Base-by-base conservation (phyloP, 1,140 invertebrate genomes). In the Adelges cooleyi region DNA sequence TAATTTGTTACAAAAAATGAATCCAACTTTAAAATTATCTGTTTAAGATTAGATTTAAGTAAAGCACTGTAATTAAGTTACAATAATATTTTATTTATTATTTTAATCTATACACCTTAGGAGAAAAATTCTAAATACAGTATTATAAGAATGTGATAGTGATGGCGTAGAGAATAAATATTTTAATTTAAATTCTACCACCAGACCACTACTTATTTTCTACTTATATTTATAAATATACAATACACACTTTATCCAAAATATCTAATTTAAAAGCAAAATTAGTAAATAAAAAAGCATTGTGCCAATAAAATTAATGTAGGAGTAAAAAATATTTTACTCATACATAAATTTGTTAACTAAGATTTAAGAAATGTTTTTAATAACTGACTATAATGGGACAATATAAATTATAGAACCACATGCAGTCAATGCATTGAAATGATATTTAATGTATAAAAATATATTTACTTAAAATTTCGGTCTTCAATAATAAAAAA, bases 241-340 rank as follows among this genome's bases (percentile, higher is more conserved):
- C 38, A 62, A 23, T 59, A 59, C n/a, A n/a, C 29, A 33, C 4
- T 46, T 22, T 48, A 13, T 44, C 1, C 18, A 46, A 56, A 48
- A 2, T 4, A 18, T 13, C 33, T 29, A 15, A 23, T 62, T 6
- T 46, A 25, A 15, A 59, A 62, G 56, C 56, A n/a, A 62, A 62
- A 62, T 62, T 62, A 62, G 56, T 62, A 46, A 46, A 48, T 46
- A 62, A 62, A 48, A 18, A 62, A 62, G 56, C 56, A 62, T 3
- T 62, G 23, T 46, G 10, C 42, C 46, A 48, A 42, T n/a, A 46
- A 62, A 62, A n/a, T 22, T 2, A 20, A 38, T 38, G 2, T 53
- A 18, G 8, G 9, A 52, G 9, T 38, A 18, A 11, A 20, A 33
- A 48, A 27, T 44, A 44, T 15, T 9, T 54, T 40, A 17, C 23